A percentile compares a stretch with the other conserved stretches of the same genome.
phyloP scores from a whole-genome alignment of 2,797 vertebrate species.

The Leontocebus nigricollis region DNA sequence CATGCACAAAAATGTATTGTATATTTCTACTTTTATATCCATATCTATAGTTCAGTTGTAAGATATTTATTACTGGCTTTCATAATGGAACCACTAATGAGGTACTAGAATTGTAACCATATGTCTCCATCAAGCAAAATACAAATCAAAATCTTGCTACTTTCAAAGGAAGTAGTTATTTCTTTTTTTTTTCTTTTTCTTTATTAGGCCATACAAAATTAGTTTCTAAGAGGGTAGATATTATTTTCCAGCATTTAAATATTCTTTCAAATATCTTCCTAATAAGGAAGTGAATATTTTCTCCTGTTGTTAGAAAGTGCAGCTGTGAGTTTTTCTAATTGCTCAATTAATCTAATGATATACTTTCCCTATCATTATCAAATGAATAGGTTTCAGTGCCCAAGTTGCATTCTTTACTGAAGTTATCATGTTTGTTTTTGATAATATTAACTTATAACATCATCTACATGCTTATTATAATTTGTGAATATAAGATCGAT shows the following conservation, averaged over 20 bases:
- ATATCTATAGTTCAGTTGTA: slow-evolving; percentile 51
- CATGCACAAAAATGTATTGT: slow-evolving; percentile 42
- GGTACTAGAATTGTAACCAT: slow-evolving; percentile 53
- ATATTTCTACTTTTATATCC: slow-evolving; percentile 47
- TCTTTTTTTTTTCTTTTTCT: slow-evolving; percentile 14
- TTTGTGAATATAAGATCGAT: slow-evolving; percentile 24
- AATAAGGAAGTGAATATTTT: slow-evolving; percentile 78
- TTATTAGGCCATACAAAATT: slow-evolving; percentile 39
- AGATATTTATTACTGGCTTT: slow-evolving; percentile 71
- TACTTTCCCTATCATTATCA: slow-evolving; percentile 81
- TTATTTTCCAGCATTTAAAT: slow-evolving; percentile 67
- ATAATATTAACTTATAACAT: slow-evolving; percentile 72
- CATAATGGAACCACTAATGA: slow-evolving; percentile 74
- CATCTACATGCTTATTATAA: slow-evolving; percentile 62
- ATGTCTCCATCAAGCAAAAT: slow-evolving; percentile 58
- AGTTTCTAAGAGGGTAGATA: slow-evolving; percentile 63
- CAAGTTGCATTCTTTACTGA: slow-evolving; percentile 70
- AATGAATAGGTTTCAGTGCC: slow-evolving; percentile 76
- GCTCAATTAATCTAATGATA: slow-evolving; percentile 87
- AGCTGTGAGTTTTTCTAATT: slow-evolving; percentile 85
- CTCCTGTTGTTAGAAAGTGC: slow-evolving; percentile 81
- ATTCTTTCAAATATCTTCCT: slow-evolving; percentile 77
- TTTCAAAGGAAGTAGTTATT: slow-evolving; percentile 68
- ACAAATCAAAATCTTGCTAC: slow-evolving; percentile 70
- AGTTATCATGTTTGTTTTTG: slow-evolving; percentile 69